Base-by-base conservation (phyloP, 1,140 invertebrate species). In the Hylaeus volcanicus region DNA sequence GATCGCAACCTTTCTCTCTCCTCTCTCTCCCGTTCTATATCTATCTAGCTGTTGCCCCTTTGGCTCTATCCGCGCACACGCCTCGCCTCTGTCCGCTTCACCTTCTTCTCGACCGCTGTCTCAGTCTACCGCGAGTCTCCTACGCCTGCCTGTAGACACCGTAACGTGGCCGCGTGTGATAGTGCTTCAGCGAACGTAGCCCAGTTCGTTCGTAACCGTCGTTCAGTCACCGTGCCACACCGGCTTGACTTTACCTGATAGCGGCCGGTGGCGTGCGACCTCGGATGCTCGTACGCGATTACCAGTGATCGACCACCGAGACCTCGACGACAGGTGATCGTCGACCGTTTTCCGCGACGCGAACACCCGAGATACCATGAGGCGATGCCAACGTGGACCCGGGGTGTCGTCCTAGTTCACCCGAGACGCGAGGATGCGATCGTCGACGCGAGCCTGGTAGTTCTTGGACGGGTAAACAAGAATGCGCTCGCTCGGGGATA, bases 81-180 rank as follows among this genome's bases (percentile, higher is more conserved):
- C 79, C 79, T 74, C 79, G 72, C 73, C 43, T 78, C 75, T 78
- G 68, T 78, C 63, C 82, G 43, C 76, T 55, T 80, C 68, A 61
- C 48, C 83, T 79, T 84, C 66, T 72, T 68, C 65, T 73, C 78
- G 60, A 9, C 73, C 78, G 78, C 63, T 79, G 84, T 84, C 83
- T 81, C 78, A 84, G 84, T 85, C 63, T 70, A 81, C n/a, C 83
- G 84, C 83, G 83, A 85, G 83, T 85, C 83, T 76, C 76, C 82
- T 73, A 58, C 73, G 84, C 76, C 53, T 70, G 75, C 61, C 61
- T 76, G 71, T 72, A 63, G 70, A 79, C 78, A 39, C 70, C 65
- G 65, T 53, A 43, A 48, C 72, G 75, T 65, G 48, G 26, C 74
- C 78, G 83, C 77, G 53, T 70, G 69, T 81, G 56, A 48, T 45